Base-by-base conservation (phyloP, 2,113 vertebrate genomes). In the Peucedramus taeniatus region DNA sequence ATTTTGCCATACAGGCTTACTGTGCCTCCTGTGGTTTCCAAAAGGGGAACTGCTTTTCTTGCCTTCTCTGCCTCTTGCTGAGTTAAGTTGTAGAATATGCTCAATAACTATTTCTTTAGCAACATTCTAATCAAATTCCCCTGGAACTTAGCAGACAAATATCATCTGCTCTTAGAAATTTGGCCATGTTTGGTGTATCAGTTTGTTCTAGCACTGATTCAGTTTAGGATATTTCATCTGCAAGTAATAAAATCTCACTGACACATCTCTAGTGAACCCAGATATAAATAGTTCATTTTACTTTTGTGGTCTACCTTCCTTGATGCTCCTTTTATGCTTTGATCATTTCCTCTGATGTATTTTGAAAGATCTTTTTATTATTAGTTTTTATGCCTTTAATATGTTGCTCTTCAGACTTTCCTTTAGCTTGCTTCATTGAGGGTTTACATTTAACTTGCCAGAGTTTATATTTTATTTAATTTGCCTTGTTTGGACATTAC, bases 301-400 rank as follows among this genome's bases (percentile, higher is more conserved):
- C 68, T 81, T 83, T 96, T 96, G 89, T 1, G 30, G 69, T 92
- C 77, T 93, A 93, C 94, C 94, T 97, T 95, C 77, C 89, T 70
- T 87, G 86, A 94, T 95, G 91, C 64, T 94, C 39, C 39, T 86
- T 77, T 89, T 86, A 51, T 60, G 76, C 95, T 96, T 96, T 97
- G 96, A 96, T 96, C 85, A 57, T 88, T 92, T 94, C 77, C 85
- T 97, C 95, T 94, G 91, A 93, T 92, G 80, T 91, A 40, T 93
- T 95, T 87, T 95, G 83, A 90, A 92, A 89, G 86, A 87, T 71
- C 60, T 74, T 96, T 93, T 94, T 92, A 47, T 92, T 92, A 88
- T 69, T 92, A 77, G 23, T 49, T 83, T 95, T 95, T 89, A 92
- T 95, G 35, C 22, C 26, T 90, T 90, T 92, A 93, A 64, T 47